A percentile compares a stretch with the other conserved stretches of the same genome.
These are phyloP conservation scores for Oligia strigilis DNA, from an alignment of 2,888 invertebrate genomes.

Conservation along the genomic window DNA sequence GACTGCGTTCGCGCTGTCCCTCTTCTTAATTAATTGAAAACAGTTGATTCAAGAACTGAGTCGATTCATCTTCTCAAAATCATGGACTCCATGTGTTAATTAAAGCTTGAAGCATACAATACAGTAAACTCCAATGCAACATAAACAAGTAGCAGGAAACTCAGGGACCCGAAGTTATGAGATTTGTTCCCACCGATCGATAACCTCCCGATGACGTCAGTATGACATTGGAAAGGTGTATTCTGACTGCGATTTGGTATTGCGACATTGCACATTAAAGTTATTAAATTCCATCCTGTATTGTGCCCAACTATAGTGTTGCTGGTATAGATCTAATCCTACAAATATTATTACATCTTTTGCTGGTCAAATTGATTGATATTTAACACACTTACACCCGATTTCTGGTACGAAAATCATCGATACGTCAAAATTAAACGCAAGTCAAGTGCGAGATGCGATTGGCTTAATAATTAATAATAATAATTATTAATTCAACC, in stretches of 20 bases:
- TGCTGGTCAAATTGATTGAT: neutral
- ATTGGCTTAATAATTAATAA: too few relatives aligned
- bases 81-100: neutral
- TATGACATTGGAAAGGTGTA: neutral
- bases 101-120: neutral
- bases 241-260: neutral
- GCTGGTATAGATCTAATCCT: neutral
- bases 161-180: neutral
- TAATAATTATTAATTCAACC: too few relatives aligned
- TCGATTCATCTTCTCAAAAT: neutral
- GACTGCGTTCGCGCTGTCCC: constrained; percentile 38
- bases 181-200: neutral
- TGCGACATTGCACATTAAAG: neutral
- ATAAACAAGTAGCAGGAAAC: neutral
- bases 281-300: neutral
- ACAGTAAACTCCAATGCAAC: neutral
- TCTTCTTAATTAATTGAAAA: neutral
- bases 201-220: neutral
- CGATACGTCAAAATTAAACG: neutral
- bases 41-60: neutral
- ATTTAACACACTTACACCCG: neutral
- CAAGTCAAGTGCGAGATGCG: neutral
- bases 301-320: neutral
- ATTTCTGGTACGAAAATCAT: neutral
- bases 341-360: neutral